Evolutionary conservation across 2,797 vertebrate genomes (phyloP), one percentile per base, ranked within the genome.

Genomic region (Leptatherina wallacei): DNA sequence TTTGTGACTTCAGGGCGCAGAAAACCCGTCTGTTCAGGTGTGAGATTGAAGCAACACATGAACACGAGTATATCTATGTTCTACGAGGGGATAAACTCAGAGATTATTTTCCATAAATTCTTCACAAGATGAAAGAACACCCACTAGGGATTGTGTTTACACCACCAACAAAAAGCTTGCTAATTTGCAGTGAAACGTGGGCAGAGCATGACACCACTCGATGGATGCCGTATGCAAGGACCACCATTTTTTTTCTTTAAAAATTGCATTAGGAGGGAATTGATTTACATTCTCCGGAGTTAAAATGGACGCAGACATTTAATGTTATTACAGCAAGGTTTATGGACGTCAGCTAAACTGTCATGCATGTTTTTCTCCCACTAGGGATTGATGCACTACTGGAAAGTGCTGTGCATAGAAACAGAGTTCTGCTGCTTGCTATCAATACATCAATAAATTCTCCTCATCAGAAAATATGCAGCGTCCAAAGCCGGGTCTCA

Each of bases 401-500:
- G 14, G 55, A 65, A 59, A 51, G 61, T 40, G 61, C 70, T 73
- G 71, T 7, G 60, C 29, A 35, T 22, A 52, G 61, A 73, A 54
- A 14, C 61, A 12, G 1, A 7, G 32, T 49, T 20, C 3, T 0
- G 27, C 44, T 16, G 55, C 38, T 58, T 6, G 18, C 47, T 29
- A 18, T 73, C 71, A 60, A 73, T 73, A 65, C 20, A 29, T 60
- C 71, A 32, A 73, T 73, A 65, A 10, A 27, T 52, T 40, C 33
- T 47, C 47, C 71, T 73, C 62, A 65, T 65, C 71, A 65, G 44
- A 30, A 59, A 54, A 60, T 10, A 33, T 27, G 52, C 69, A 63
- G 52, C n/a, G 51, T 47, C 60, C n/a, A 61, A 38, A 27, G 13
- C 38, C 20, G 24, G 18, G 5, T 20, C 14, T 47, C 3, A 16